Conservation (phyloP, 2,797 vertebrate species). For the Poeciliopsis infans region DNA sequence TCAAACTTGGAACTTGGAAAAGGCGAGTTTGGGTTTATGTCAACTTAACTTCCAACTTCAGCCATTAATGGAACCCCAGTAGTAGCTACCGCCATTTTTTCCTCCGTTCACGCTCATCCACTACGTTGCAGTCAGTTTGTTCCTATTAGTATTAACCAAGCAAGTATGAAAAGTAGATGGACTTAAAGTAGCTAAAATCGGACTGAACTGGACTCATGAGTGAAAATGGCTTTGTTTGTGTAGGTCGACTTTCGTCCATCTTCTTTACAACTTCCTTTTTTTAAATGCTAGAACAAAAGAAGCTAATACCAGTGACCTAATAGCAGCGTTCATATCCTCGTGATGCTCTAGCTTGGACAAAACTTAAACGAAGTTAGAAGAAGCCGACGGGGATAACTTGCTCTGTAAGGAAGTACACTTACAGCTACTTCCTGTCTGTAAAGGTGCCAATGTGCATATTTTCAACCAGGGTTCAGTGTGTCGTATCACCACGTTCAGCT, state of each 20-base stretch:
- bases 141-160: not conserved
- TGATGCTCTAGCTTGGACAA: not conserved
- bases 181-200: not conserved
- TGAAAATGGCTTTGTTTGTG: not conserved
- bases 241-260: not conserved
- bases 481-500: constrained; percentile 46
- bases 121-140: not conserved
- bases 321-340: not conserved
- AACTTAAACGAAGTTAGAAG: constrained; percentile 8
- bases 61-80: not conserved
- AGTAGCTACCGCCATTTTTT: not conserved
- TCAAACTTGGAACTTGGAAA: not conserved
- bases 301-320: not conserved
- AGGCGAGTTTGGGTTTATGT: not conserved
- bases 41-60: not conserved
- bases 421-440: constrained; percentile 10
- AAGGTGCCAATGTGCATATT: constrained; percentile 27
- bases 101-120: not conserved
- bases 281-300: not conserved
- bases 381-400: not conserved
- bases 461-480: constrained; percentile 24
- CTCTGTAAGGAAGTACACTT: not conserved
- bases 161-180: not conserved
- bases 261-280: not conserved
- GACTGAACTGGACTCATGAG: not conserved